Evolutionary conservation across 2,888 invertebrate genomes (phyloP), one percentile per base, ranked within the genome.

Genomic region (Andrena chrysosceles): DNA sequence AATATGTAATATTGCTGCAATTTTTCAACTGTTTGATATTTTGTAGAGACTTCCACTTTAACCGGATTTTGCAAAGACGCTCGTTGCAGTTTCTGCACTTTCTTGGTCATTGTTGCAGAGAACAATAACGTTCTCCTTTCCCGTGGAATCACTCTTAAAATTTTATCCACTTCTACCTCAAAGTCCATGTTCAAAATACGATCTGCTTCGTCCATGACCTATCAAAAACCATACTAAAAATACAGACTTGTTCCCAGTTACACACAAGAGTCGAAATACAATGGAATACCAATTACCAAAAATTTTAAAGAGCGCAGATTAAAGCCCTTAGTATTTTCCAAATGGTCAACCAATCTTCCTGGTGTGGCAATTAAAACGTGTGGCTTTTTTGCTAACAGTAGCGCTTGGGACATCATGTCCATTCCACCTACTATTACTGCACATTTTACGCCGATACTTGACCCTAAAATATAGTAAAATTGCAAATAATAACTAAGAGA

Each of bases 101-200:
- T 98, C 93, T 98, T 99, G 0, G 99, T 99, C 99, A 99, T 99
- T 0, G 99, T 99, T 0, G 99, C 99, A 0, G 99, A 99, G 95
- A 99, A 99, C 16, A 99, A 95, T 91, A 97, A 98, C 0, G 99
- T 99, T 81, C 96, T 95, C 3, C 99, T 95, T 90, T 99, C 99
- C 35, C 97, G 96, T 0, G 99, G 99, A 74, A 99, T 97, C 0
- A 97, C 97, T 91, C 97, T 97, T 2, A 99, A 94, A 76, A 99
- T 99, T 94, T 99, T 99, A 94, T 99, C 98, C 0, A 99, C 97
- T 95, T 99, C 99, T 13, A 97, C 97, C 95, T 99, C 99, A 93
- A 99, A 99, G 93, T 99, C 99, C 99, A 99, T 98, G 93, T 99
- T 99, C 2, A 99, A 95, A 88, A 99, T 99, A 86, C 99, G 96